phyloP scores from a whole-genome alignment of 2,113 vertebrate genomes.

The Bucco capensis region DNA sequence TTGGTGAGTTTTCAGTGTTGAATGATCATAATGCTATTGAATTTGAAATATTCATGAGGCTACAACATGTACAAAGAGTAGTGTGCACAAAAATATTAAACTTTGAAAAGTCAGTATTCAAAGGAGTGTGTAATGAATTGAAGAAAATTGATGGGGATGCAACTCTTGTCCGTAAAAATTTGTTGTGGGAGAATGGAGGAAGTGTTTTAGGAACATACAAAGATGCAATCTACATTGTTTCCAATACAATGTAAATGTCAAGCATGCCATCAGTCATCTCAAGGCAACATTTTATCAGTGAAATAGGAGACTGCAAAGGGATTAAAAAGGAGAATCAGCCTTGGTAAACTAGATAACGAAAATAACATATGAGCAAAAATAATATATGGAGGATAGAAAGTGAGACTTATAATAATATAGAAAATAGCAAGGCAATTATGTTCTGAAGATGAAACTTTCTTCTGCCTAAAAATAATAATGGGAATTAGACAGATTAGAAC shows the following conservation, averaged over 20 bases:
- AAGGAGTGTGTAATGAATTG: slow-evolving; percentile 64
- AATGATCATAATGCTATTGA: slow-evolving; percentile 52
- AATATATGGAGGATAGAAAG: background rate
- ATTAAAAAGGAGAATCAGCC: slow-evolving; percentile 45
- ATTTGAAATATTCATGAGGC: slow-evolving; percentile 75
- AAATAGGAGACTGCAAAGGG: slow-evolving; percentile 32
- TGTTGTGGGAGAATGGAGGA: background rate
- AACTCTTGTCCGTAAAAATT: slow-evolving; percentile 27
- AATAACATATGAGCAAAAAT: background rate
- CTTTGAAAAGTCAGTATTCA: slow-evolving; percentile 50
- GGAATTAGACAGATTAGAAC: background rate
- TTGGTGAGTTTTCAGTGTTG: slow-evolving; percentile 60
- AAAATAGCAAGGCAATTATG: background rate
- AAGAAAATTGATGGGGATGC: slow-evolving; percentile 56
- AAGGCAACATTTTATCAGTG: slow-evolving; percentile 23
- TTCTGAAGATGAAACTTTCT: background rate
- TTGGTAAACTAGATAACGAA: background rate
- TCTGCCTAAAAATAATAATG: slow-evolving; percentile 7
- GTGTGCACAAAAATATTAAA: slow-evolving; percentile 58
- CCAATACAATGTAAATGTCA: slow-evolving; percentile 59
- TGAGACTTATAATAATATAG: background rate
- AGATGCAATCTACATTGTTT: slow-evolving; percentile 46
- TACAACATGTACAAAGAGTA: slow-evolving; percentile 36
- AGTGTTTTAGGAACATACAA: slow-evolving; percentile 11
- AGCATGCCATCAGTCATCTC: slow-evolving; percentile 19